Conservation (phyloP, 1,140 invertebrate species). For the Cataglyphis hispanica region DNA sequence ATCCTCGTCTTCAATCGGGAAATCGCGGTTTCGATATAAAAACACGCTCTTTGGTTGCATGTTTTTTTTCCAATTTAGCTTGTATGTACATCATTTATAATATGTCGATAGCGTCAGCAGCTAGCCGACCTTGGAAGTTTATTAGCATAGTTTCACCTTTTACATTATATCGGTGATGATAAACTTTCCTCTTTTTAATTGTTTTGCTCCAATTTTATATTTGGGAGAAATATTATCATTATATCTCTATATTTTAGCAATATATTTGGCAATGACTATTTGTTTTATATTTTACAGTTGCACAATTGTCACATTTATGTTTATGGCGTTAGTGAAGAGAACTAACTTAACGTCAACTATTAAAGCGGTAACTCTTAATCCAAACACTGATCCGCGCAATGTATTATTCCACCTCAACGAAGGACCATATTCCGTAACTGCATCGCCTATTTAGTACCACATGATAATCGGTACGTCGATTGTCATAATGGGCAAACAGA, state of each 20-base stretch:
- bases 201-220: background rate
- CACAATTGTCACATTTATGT: background rate
- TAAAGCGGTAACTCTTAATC: background rate
- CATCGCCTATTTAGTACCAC: slow-evolving; percentile 14
- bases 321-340: background rate
- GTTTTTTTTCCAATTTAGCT: background rate
- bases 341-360: background rate
- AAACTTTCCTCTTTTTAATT: background rate
- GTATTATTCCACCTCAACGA: background rate
- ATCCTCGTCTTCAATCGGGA: background rate
- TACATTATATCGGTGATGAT: background rate
- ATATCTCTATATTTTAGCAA: background rate
- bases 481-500: slow-evolving; percentile 49
- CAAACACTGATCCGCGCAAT: background rate
- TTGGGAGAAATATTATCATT: background rate
- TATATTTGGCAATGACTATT: background rate
- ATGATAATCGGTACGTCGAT: slow-evolving; percentile 44
- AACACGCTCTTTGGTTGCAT: background rate
- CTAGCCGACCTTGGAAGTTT: background rate
- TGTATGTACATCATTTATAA: background rate
- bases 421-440: background rate
- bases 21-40: background rate
- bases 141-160: slow-evolving; percentile 34
- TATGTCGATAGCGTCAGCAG: background rate
- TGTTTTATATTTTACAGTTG: background rate